Percentiles rank a stretch among this genome's conserved stretches.
Evolutionary conservation across 2,797 vertebrate genomes (phyloP).

Genomic region (Manis crassicaudata): DNA sequence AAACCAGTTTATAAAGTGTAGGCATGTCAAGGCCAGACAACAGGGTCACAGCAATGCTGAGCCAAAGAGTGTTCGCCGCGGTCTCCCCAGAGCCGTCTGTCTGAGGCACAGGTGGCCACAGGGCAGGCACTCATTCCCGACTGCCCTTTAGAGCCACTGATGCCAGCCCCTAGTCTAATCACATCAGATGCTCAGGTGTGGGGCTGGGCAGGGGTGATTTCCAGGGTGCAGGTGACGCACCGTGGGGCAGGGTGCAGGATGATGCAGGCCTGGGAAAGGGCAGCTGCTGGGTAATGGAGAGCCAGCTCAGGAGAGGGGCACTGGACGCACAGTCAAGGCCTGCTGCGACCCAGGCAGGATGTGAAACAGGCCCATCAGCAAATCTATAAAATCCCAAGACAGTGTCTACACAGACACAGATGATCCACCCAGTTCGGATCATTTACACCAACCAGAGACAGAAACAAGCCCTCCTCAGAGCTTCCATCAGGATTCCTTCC

Average conservation of each 20-base stretch:
- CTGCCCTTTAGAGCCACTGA: neutral
- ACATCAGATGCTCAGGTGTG: neutral
- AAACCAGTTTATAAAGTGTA: neutral
- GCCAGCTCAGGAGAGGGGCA: neutral
- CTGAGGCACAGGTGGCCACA: neutral
- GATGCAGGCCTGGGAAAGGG: neutral
- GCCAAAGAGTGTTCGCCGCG: neutral
- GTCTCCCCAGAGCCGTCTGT: too few species aligned
- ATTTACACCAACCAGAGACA: constrained; percentile 76
- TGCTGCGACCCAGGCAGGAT: neutral
- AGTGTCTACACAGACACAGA: neutral
- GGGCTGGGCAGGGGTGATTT: neutral
- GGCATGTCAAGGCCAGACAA: neutral
- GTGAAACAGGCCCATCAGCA: neutral
- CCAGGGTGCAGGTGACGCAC: neutral
- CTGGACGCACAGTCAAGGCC: neutral
- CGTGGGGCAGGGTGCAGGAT: neutral
- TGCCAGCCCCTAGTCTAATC: neutral
- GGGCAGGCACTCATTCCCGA: neutral
- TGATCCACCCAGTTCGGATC: neutral
- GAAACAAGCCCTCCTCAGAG: constrained; percentile 71
- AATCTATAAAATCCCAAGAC: neutral
- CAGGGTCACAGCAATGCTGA: neutral
- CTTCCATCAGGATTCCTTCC: constrained; percentile 75
- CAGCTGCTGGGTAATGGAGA: fast-evolving